Evolutionary conservation across 1,140 invertebrate genomes (phyloP).

Genomic region (Papilio polytes): DNA sequence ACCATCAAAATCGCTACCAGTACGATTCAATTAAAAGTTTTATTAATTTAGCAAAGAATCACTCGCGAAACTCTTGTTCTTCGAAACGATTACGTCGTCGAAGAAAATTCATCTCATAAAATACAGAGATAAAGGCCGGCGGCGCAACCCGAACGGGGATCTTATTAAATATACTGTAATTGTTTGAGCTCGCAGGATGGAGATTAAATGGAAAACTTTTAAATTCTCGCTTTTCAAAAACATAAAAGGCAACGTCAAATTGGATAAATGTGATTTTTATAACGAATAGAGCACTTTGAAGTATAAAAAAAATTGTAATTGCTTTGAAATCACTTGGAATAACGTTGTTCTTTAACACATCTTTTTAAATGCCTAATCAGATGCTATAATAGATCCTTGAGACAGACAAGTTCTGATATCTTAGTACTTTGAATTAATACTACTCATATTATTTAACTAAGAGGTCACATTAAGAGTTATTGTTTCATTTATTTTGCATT

Average conservation of each 20-base stretch:
- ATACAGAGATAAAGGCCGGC: conserved; percentile 56
- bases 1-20: conserved; percentile 64
- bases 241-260: conserved; percentile 40
- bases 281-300: conserved; percentile 15
- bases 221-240: conserved; percentile 29
- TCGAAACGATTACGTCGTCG: conserved; percentile 68
- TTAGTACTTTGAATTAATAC: no score
- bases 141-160: conserved; percentile 39
- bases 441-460: no score
- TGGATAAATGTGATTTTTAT: conserved; percentile 34
- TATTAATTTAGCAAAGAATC: conserved; percentile 79
- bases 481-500: no score
- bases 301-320: background rate
- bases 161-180: conserved; percentile 41
- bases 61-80: conserved; percentile 64
- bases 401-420: no score
- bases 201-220: conserved; percentile 37
- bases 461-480: no score
- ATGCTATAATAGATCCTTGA: no score
- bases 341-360: background rate
- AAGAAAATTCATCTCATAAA: conserved; percentile 73
- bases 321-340: background rate
- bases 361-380: no score
- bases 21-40: conserved; percentile 81
- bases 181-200: conserved; percentile 24